phyloP scores from a whole-genome alignment of 2,113 vertebrate genomes.

The Myiopsitta monachus region DNA sequence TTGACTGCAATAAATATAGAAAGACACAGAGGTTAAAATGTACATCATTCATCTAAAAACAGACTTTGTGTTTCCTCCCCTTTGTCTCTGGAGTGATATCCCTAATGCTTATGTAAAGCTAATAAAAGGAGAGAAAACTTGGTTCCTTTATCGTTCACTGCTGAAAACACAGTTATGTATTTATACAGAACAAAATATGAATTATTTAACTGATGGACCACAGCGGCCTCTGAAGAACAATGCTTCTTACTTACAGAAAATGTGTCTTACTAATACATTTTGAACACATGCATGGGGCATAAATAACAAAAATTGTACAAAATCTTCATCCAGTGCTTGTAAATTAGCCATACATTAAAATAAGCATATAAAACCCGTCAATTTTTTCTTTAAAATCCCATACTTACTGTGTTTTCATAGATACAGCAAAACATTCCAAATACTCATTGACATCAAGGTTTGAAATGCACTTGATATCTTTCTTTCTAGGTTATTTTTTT shows the following conservation, averaged over 20 bases:
- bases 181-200: conserved; percentile 29
- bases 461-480: background rate
- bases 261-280: conserved; percentile 4
- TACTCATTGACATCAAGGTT: background rate
- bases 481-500: background rate
- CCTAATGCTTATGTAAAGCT: background rate
- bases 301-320: background rate
- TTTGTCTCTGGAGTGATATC: background rate
- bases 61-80: background rate
- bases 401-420: background rate
- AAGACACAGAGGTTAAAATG: background rate
- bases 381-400: background rate
- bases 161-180: background rate
- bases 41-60: background rate
- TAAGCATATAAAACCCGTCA: background rate
- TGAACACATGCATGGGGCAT: background rate
- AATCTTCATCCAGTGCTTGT: background rate
- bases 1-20: background rate
- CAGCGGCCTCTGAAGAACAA: conserved; percentile 1
- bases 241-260: background rate
- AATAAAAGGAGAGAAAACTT: background rate
- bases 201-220: conserved; percentile 49
- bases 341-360: background rate
- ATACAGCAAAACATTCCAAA: background rate
- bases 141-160: background rate